phyloP scores from a whole-genome alignment of 2,797 vertebrate genomes.

The Pampus argenteus region DNA sequence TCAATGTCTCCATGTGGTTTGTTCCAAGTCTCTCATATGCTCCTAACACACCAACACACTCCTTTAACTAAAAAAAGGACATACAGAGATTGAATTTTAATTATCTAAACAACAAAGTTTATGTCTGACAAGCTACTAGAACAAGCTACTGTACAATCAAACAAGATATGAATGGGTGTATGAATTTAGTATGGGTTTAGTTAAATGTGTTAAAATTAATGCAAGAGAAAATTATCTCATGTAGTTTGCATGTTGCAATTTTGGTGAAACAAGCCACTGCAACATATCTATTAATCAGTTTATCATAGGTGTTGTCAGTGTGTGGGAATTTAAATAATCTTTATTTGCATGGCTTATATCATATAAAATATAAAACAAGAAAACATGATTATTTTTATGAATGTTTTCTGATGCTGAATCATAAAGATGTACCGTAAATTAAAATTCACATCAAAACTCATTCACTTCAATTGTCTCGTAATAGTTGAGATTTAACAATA shows the following conservation, averaged over 20 bases:
- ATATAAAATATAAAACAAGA: not conserved
- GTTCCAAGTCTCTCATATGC: constrained; percentile 70
- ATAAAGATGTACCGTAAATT: not conserved
- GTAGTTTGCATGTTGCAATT: too few species aligned
- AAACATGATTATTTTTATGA: not conserved
- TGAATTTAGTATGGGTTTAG: too few species aligned
- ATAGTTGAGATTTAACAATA: too few species aligned
- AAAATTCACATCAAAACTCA: too few species aligned
- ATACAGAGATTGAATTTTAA: not conserved
- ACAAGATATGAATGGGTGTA: not conserved
- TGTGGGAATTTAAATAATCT: not conserved
- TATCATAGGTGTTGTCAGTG: not conserved
- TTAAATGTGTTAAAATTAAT: too few species aligned
- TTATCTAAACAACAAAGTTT: not conserved
- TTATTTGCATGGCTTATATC: not conserved
- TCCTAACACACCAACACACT: constrained; percentile 74
- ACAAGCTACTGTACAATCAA: not conserved
- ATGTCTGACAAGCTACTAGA: not conserved
- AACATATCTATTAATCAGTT: not conserved
- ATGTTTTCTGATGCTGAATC: not conserved
- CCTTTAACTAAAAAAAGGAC: constrained; percentile 77
- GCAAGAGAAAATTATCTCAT: too few species aligned
- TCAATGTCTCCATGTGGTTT: constrained; percentile 81
- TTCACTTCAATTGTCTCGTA: too few species aligned
- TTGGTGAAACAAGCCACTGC: too few species aligned